Evolutionary conservation across 2,113 vertebrate genomes (phyloP).

Genomic region (Sphyrna mokarran): DNA sequence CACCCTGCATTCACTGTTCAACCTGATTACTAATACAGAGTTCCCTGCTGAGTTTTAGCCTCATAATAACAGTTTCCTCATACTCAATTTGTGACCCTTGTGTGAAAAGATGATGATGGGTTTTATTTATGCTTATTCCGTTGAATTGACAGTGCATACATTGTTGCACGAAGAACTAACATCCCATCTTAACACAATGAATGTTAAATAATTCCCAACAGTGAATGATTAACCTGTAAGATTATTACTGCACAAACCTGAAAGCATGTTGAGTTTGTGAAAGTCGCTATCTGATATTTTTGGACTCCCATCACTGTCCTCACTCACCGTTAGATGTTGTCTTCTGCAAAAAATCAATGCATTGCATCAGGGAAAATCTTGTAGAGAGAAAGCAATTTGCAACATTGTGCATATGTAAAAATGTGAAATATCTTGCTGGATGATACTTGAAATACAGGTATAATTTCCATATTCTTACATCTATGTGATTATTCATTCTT

Average conservation of each 20-base stretch:
- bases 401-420: not conserved
- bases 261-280: not conserved
- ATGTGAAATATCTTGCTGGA: not conserved
- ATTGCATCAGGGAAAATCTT: not conserved
- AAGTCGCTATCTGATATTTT: not conserved
- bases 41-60: not conserved
- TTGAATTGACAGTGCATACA: not conserved
- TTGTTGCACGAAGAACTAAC: not conserved
- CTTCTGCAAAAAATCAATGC: not conserved
- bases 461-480: not conserved
- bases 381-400: not conserved
- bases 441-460: not conserved
- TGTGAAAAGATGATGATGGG: not conserved
- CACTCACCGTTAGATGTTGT: not conserved
- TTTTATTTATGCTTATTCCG: not conserved
- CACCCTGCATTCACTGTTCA: not conserved
- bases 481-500: not conserved
- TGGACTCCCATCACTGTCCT: not conserved
- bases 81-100: not conserved
- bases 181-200: not conserved
- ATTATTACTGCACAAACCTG: not conserved
- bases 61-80: not conserved
- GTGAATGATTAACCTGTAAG: not conserved
- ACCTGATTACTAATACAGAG: not conserved
- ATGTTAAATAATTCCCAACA: not conserved